These are phyloP conservation scores for Druon quercuslanigerum DNA, from an alignment of 1,140 invertebrate genomes.

Conservation along the genomic window DNA sequence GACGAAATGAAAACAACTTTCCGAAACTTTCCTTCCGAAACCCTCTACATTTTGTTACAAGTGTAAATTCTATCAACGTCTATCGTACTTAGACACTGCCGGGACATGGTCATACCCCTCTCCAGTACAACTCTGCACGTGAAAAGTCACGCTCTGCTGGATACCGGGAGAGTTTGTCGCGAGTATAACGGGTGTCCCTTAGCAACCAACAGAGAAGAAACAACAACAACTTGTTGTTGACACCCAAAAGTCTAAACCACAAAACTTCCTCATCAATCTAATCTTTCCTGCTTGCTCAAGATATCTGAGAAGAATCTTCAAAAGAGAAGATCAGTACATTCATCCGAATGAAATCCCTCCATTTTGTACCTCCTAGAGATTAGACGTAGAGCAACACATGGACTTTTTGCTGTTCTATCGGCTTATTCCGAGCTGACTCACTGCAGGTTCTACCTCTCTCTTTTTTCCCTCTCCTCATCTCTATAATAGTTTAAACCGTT, in stretches of 20 bases:
- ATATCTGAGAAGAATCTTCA: no score
- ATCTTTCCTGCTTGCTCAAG: no score
- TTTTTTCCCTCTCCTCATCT: neutral
- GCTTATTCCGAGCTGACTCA: neutral
- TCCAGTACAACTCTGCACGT: conserved; percentile 58
- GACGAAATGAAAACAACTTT: no score
- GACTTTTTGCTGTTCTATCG: neutral
- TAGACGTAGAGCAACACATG: no score
- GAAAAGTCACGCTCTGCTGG: conserved; percentile 71
- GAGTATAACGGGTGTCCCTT: conserved; percentile 63
- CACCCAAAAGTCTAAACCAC: no score
- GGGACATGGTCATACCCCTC: conserved; percentile 36
- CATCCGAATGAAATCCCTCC: no score
- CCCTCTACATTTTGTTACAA: conserved; percentile 12
- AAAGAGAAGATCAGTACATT: no score
- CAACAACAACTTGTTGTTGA: no score
- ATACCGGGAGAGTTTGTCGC: conserved; percentile 61
- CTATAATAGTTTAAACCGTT: no score
- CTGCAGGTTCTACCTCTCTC: conserved; percentile 7
- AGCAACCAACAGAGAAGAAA: neutral
- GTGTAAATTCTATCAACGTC: conserved; percentile 64
- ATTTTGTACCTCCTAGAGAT: no score
- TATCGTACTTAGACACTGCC: conserved; percentile 50
- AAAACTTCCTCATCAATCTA: no score
- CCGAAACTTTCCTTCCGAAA: no score